Base-by-base conservation (phyloP, 2,888 invertebrate species). In the Adelognathus sp. region DNA sequence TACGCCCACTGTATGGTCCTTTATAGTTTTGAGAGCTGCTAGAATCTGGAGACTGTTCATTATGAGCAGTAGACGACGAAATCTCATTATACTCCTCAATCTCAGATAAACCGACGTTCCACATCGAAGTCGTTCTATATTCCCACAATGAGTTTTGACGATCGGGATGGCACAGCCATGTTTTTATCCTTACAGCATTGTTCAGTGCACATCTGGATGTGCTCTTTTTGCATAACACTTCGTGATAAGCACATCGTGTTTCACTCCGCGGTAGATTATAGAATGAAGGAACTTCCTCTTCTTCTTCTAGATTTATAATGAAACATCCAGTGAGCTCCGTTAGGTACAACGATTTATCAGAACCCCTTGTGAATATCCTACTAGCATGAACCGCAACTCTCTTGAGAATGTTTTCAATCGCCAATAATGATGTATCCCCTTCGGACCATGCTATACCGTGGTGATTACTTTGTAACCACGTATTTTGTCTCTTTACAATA, bases 381-480 rank as follows among this genome's bases (percentile, higher is more conserved):
- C n/a, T n/a, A n/a, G n/a, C n/a, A n/a, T n/a, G n/a, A n/a, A n/a
- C n/a, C n/a, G n/a, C n/a, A n/a, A n/a, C n/a, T 52, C 39, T 52
- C 27, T 33, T 21, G 9, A 39, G 56, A 39, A 41, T 66, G 14
- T 14, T n/a, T 4, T 41, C 41, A 5, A 41, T 4, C 4, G 14
- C 14, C 14, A 5, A 5, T 3, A 41, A 2, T 0, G 71, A 21
- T 21, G 39, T 39, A 5, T 64, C 71, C 7, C 71, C 71, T n/a
- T 76, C 66, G n/a, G 58, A 64, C 61, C 77, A 88, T 58, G 14
- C 85, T 60, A 72, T 18, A 14, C 64, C 63, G 54, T 63, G 54
- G 39, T 60, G 39, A n/a, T 76, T 16, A 6, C 64, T 50, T 3
- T 46, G 21, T 18, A 44, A 6, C 24, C 46, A 21, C 7, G 46